Evolutionary conservation across 2,113 vertebrate species (phyloP), one percentile per base, ranked within the genome.

Genomic region (Ochotona curzoniae): DNA sequence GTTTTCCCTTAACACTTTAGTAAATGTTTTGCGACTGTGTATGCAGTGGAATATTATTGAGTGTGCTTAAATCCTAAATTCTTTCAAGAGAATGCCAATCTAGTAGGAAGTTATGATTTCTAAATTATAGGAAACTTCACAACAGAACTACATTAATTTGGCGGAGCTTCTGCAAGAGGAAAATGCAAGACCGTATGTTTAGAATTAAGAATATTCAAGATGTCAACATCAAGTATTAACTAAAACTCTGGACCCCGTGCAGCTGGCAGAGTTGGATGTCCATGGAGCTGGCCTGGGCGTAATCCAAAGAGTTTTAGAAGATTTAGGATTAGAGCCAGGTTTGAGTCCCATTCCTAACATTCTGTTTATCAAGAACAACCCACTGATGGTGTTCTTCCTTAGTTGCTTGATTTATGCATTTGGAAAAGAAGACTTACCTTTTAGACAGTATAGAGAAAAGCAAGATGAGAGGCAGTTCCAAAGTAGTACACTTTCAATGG

Each of bases 201-300:
- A 93, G 75, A 95, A 91, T 30, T 69, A 79, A 70, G 70, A 63
- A 73, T 85, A 15, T 93, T 82, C 18, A 91, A 91, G 15, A 60
- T 5, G 18, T 32, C 13, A 69, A 1, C 49, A 17, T 11, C 79
- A 64, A 86, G 11, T 11, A 30, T 35, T 76, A 76, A 86, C 32
- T 15, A 51, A 87, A 79, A 38, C 7, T 60, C 32, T 13, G 14
- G 2, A 83, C 44, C 7, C 57, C 18, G 1, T 32, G 51, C 23
- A 14, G 9, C 26, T 71, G 66, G 76, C 8, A 11, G 5, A 1
- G 3, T 28, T 35, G 83, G 21, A 60, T 11, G 11, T 7, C 21
- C 8, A 1, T 7, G 78, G 76, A 74, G 8, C 54, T 23, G 38
- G 21, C n/a, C 61, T 76, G 35, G 7, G 2, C 49, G 13, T 30